phyloP scores from a whole-genome alignment of 2,797 vertebrate genomes.

The Glossophaga mutica region DNA sequence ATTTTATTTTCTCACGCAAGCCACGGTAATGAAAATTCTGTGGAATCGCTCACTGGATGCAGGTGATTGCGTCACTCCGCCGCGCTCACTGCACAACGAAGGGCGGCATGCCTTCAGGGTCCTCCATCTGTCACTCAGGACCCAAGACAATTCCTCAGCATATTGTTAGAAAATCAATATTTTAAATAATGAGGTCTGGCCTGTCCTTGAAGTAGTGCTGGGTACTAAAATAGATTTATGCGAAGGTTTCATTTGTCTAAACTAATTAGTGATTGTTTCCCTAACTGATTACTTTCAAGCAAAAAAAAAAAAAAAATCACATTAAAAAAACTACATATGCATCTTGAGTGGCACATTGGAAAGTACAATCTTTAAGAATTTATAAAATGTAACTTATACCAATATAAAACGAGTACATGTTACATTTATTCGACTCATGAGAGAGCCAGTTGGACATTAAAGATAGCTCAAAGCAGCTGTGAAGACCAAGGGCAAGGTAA shows the following conservation, averaged over 20 bases:
- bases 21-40: conserved; percentile 35
- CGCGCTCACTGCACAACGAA: conserved; percentile 20
- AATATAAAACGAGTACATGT: not conserved
- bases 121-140: conserved; percentile 33
- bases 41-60: not conserved
- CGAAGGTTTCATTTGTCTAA: conserved; percentile 55
- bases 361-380: conserved; percentile 1
- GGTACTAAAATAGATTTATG: conserved; percentile 39
- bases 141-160: conserved; percentile 51
- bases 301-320: not conserved
- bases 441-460: not conserved
- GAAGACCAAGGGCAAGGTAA: not conserved
- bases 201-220: conserved; percentile 34
- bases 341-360: not conserved
- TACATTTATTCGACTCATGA: not conserved
- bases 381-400: not conserved
- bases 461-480: not conserved
- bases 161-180: conserved; percentile 65
- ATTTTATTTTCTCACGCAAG: conserved; percentile 31
- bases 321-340: not conserved
- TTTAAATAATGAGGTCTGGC: conserved; percentile 63
- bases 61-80: not conserved
- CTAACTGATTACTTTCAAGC: not conserved
- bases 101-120: not conserved
- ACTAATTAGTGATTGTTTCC: conserved; percentile 40